phyloP scores from a whole-genome alignment of 2,113 vertebrate genomes.

The Gulo gulo region DNA sequence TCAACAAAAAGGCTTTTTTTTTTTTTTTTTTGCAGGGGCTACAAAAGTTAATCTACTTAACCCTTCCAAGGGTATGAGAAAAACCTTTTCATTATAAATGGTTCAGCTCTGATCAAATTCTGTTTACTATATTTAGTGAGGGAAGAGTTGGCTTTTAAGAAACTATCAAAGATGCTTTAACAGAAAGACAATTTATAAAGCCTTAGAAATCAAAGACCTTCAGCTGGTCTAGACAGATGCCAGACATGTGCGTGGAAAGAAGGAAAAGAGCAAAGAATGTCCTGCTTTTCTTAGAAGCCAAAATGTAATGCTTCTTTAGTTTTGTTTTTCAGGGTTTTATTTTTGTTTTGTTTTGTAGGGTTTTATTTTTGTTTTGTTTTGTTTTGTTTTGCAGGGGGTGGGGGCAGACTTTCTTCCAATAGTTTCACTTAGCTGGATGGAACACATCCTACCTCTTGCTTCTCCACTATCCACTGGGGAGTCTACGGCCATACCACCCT shows the following conservation, averaged over 20 bases:
- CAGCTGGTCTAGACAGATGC: slow-evolving; percentile 6
- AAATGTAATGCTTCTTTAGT: background rate
- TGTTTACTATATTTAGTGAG: slow-evolving; percentile 11
- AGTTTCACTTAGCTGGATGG: background rate
- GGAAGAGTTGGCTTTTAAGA: slow-evolving; percentile 35
- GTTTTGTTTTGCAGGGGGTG: background rate
- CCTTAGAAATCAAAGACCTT: slow-evolving; percentile 34
- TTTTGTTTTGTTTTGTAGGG: too few relatives aligned
- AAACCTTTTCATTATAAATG: slow-evolving; percentile 30
- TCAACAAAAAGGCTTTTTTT: background rate
- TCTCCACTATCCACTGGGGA: background rate
- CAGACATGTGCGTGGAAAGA: background rate
- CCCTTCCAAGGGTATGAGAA: background rate
- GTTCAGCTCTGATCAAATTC: background rate
- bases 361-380: background rate
- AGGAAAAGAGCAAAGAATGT: background rate
- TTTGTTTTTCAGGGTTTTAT: background rate
- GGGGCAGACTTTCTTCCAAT: background rate
- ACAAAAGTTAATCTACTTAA: slow-evolving; percentile 13
- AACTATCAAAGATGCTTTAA: slow-evolving; percentile 18
- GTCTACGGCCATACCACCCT: too few relatives aligned
- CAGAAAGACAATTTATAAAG: slow-evolving; percentile 32
- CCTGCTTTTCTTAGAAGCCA: background rate
- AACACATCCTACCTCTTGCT: background rate
- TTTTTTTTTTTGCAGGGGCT: background rate